These are phyloP conservation scores for Dendrophyllia cribrosa DNA, from an alignment of 64 coral and sea anemone genomes.

Conservation along the genomic window DNA sequence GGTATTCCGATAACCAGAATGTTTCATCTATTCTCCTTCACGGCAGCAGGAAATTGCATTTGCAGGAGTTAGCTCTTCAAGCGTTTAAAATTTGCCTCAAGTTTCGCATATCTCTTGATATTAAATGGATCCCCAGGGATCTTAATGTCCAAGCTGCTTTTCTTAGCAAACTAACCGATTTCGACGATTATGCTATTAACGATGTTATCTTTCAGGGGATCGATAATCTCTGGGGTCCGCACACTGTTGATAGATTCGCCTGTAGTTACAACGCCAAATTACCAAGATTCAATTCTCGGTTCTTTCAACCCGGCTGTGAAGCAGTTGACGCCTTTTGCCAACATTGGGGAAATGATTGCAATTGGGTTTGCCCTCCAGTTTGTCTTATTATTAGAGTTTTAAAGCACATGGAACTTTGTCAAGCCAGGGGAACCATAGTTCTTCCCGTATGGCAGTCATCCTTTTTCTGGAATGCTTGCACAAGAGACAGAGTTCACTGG, in stretches of 20 bases:
- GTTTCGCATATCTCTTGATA: conserved; percentile 21
- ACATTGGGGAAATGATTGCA: conserved; percentile 51
- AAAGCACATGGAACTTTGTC: conserved; percentile 37
- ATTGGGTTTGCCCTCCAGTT: conserved; percentile 46
- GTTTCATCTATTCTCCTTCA: conserved; percentile 42
- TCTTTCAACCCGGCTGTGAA: conserved; percentile 51
- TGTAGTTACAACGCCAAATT: conserved; percentile 68
- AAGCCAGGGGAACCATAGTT: conserved; percentile 15
- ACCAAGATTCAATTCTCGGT: conserved; percentile 63
- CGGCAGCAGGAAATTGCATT: conserved; percentile 41
- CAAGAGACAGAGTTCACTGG: conserved; percentile 37
- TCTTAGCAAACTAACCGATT: conserved; percentile 27
- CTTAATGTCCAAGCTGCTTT: conserved; percentile 36
- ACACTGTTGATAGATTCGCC: conserved; percentile 61
- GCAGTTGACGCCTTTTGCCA: conserved; percentile 62
- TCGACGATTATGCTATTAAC: conserved; percentile 46
- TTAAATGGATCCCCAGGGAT: conserved; percentile 64
- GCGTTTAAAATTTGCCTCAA: conserved; percentile 15
- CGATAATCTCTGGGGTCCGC: conserved; percentile 46
- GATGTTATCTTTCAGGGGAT: conserved; percentile 12
- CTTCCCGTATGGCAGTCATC: conserved; percentile 41
- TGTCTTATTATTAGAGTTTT: conserved; percentile 35
- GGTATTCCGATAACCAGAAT: conserved; percentile 67
- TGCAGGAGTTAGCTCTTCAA: conserved; percentile 38
- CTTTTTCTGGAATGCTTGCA: conserved; percentile 52